These are phyloP conservation scores for Chondrosia reniformis DNA, from an alignment of 37 sponge, comb jelly and placozoan species.

Conservation along the genomic window DNA sequence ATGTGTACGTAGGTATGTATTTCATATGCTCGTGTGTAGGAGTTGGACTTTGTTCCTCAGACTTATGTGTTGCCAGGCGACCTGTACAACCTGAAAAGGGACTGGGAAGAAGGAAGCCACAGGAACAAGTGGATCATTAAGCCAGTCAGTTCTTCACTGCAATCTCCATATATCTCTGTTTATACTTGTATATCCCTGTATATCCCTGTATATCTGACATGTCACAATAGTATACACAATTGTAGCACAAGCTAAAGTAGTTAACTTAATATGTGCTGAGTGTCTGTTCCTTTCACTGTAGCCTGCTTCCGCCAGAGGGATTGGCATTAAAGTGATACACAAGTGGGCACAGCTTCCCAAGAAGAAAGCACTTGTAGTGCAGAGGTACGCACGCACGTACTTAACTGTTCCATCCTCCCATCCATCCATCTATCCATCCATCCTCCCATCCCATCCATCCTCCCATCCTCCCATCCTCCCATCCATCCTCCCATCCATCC, in stretches of 20 bases:
- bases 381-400: constrained; percentile 50
- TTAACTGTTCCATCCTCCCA: background rate
- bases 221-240: too few relatives aligned
- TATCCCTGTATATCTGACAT: background rate
- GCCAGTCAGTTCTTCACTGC: constrained; percentile 55
- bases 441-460: too few relatives aligned
- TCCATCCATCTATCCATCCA: too few relatives aligned
- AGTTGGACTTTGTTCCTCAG: constrained; percentile 87
- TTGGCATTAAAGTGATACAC: constrained; percentile 79
- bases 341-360: constrained; percentile 84
- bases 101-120: constrained; percentile 67
- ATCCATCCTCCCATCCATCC: too few relatives aligned
- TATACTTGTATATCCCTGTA: constrained; percentile 1
- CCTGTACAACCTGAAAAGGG: constrained; percentile 55
- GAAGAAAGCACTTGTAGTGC: constrained; percentile 71
- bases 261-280: background rate
- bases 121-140: constrained; percentile 95
- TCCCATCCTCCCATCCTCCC: too few relatives aligned
- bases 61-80: constrained; percentile 92
- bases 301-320: constrained; percentile 97
- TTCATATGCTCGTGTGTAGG: constrained; percentile 26
- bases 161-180: background rate
- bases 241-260: too few relatives aligned
- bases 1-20: background rate
- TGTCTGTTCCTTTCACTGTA: constrained; percentile 20